phyloP scores from a whole-genome alignment of 2,113 vertebrate species.

The Hucho hucho region DNA sequence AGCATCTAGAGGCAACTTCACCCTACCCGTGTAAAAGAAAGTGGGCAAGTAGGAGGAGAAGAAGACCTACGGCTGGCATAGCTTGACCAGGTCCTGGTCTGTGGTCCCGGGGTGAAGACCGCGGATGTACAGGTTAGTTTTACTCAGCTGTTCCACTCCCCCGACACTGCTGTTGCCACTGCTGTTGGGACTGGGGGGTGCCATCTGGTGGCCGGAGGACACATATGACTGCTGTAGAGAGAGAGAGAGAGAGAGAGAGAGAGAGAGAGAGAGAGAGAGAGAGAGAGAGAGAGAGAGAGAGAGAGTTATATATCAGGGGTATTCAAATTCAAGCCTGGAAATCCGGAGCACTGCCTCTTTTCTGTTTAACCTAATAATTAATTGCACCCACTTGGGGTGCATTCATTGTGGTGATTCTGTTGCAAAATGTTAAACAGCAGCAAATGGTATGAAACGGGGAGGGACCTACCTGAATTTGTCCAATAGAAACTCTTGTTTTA shows the following conservation, averaged over 20 bases:
- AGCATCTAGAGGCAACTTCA: no score
- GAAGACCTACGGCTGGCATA: conserved; percentile 91
- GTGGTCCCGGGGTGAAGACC: conserved; percentile 90
- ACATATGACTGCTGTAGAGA: conserved; percentile 80
- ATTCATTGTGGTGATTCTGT: no score
- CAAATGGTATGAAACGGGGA: no score
- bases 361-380: no score
- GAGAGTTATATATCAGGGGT: neutral
- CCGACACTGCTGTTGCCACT: conserved; percentile 74
- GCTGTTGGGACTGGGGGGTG: conserved; percentile 83
- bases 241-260: conserved; percentile 13
- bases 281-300: neutral
- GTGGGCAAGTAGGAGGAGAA: neutral
- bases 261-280: conserved; percentile 10
- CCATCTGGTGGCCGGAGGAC: conserved; percentile 85
- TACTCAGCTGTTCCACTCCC: conserved; percentile 85
- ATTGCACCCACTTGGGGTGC: no score
- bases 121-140: conserved; percentile 93
- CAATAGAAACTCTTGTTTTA: no score
- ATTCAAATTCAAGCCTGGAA: neutral
- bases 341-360: no score
- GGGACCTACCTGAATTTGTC: no score
- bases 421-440: no score
- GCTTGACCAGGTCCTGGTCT: conserved; percentile 92
- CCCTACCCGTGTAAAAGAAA: neutral